Percentiles rank a stretch among this genome's conserved stretches.
Conservation (phyloP, 2,113 vertebrate species). For the Anolis sagrei region DNA sequence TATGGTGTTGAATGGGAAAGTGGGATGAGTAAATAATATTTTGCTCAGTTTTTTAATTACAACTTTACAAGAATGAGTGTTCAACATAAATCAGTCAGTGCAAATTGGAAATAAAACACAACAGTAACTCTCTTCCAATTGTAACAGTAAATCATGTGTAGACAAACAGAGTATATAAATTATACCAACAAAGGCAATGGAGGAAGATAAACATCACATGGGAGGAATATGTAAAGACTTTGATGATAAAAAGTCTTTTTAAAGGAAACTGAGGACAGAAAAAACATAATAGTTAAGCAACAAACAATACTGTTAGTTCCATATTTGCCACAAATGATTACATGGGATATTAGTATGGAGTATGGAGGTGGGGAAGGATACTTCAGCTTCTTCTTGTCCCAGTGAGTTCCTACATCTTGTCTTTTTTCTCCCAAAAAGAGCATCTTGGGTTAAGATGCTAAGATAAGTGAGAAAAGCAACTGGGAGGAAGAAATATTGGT, state of each 20-base stretch:
- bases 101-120: slow-evolving; percentile 21
- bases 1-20: not conserved
- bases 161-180: slow-evolving; percentile 30
- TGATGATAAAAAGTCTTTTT: not conserved
- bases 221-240: slow-evolving; percentile 17
- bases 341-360: no score
- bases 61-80: not conserved
- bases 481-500: not conserved
- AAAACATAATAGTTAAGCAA: not conserved
- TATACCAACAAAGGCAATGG: slow-evolving; percentile 13
- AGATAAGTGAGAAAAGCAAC: not conserved
- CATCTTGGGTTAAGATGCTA: no score
- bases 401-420: no score
- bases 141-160: slow-evolving; percentile 15
- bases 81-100: slow-evolving; percentile 22
- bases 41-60: slow-evolving; percentile 27
- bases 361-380: not conserved
- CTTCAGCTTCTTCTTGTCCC: not conserved
- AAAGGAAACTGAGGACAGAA: not conserved
- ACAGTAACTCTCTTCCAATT: not conserved
- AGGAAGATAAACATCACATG: not conserved
- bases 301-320: not conserved
- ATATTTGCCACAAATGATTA: not conserved
- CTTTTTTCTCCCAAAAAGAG: not conserved
- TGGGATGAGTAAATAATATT: not conserved